Conservation (phyloP, 2,797 vertebrate genomes). For the Podargus strigoides region DNA sequence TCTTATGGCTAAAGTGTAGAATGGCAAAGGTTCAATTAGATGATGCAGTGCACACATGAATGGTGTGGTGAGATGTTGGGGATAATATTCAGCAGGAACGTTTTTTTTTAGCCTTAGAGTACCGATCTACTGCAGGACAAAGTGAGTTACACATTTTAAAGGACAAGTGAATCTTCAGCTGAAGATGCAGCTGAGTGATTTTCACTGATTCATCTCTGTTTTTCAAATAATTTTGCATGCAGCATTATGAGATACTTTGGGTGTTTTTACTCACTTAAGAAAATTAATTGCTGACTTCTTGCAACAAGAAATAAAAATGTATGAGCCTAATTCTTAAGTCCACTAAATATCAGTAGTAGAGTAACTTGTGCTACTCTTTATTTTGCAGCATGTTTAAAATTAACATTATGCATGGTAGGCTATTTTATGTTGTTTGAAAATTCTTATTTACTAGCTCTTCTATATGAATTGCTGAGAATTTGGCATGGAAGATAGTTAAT, state of each 20-base stretch:
- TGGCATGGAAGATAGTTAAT: background rate
- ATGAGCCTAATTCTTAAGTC: conserved; percentile 47
- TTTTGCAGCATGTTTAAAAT: conserved; percentile 41
- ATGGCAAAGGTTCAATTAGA: conserved; percentile 39
- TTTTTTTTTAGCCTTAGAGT: background rate
- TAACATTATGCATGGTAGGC: background rate
- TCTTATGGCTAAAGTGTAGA: conserved; percentile 43
- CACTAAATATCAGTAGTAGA: conserved; percentile 29
- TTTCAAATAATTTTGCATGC: conserved; percentile 61
- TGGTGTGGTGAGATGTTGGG: background rate
- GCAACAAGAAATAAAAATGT: conserved; percentile 60
- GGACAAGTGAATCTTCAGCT: conserved; percentile 38
- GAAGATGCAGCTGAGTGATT: conserved; percentile 32
- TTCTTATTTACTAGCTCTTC: conserved; percentile 25
- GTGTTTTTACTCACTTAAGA: conserved; percentile 56
- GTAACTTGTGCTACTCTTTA: conserved; percentile 45
- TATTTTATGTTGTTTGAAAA: conserved; percentile 12
- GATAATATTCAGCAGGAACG: conserved; percentile 6
- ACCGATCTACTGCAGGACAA: conserved; percentile 19
- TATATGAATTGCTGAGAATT: conserved; percentile 4
- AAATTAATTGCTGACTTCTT: conserved; percentile 64
- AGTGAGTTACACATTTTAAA: conserved; percentile 42
- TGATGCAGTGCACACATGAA: conserved; percentile 29
- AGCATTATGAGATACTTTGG: conserved; percentile 45
- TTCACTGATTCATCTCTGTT: conserved; percentile 55